A percentile compares a stretch with the other conserved stretches of the same genome.
Conservation (phyloP, 2,797 vertebrate genomes). For the Cryptoblepharus egeriae region DNA sequence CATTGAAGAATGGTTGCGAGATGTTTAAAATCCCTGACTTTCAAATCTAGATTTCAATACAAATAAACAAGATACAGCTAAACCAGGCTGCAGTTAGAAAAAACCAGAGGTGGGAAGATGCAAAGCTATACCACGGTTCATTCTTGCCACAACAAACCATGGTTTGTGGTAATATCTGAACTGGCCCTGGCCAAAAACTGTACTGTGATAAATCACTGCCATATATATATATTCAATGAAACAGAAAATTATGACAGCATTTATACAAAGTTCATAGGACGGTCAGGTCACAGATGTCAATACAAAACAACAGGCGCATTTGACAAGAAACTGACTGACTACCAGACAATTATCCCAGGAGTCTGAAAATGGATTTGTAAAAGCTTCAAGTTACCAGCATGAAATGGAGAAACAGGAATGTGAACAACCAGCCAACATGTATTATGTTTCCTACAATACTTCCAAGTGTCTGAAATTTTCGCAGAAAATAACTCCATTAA, state of each 20-base stretch:
- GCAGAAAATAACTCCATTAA: conserved; percentile 50
- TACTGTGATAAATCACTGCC: neutral
- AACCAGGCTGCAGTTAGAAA: too few relatives aligned
- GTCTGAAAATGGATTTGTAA: conserved; percentile 40
- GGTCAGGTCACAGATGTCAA: conserved; percentile 60
- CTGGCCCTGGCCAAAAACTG: neutral
- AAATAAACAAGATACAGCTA: too few relatives aligned
- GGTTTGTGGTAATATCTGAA: neutral
- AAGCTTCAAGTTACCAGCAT: conserved; percentile 45
- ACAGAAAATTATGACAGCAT: neutral
- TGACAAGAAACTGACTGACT: conserved; percentile 48
- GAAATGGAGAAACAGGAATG: conserved; percentile 41
- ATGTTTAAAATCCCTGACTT: too few relatives aligned
- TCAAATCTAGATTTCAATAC: too few relatives aligned
- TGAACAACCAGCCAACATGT: conserved; percentile 31
- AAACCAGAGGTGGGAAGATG: too few relatives aligned
- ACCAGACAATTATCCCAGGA: conserved; percentile 40
- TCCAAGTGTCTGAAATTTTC: conserved; percentile 50
- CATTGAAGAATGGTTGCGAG: too few relatives aligned
- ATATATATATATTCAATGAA: neutral
- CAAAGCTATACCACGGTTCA: too few relatives aligned
- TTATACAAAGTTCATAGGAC: conserved; percentile 58
- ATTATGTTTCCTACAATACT: conserved; percentile 55
- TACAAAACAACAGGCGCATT: conserved; percentile 42
- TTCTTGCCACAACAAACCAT: too few relatives aligned